These are phyloP conservation scores for Lycocorax pyrrhopterus DNA, from an alignment of 2,113 vertebrate species.

Conservation along the genomic window DNA sequence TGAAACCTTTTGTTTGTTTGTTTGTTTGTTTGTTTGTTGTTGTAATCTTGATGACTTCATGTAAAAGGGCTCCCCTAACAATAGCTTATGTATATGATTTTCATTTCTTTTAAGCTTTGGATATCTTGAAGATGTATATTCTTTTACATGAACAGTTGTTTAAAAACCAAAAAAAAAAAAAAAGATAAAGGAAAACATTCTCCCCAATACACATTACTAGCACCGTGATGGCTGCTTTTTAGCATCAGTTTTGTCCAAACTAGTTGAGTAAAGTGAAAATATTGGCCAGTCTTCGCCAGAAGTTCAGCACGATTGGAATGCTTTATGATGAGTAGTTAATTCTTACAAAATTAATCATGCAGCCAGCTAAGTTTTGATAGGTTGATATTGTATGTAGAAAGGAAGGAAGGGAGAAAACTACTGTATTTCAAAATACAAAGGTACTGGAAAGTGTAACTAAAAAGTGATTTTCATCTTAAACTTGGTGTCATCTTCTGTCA, in stretches of 20 bases:
- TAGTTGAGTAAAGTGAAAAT: slow-evolving; percentile 37
- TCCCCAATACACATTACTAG: slow-evolving; percentile 31
- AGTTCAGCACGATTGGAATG: slow-evolving; percentile 52
- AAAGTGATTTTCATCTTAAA: slow-evolving; percentile 45
- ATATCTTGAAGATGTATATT: slow-evolving; percentile 58
- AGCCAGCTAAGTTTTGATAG: slow-evolving; percentile 12
- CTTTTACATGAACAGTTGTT: slow-evolving; percentile 51
- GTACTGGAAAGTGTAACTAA: slow-evolving; percentile 51
- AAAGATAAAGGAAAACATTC: background rate
- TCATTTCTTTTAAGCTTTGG: slow-evolving; percentile 61
- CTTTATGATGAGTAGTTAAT: slow-evolving; percentile 59
- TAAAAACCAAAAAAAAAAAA: background rate
- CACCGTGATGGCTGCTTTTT: slow-evolving; percentile 37
- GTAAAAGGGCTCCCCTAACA: slow-evolving; percentile 74
- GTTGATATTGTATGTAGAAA: background rate
- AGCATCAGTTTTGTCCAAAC: slow-evolving; percentile 23
- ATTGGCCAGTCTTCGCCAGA: slow-evolving; percentile 52
- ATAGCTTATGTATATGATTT: slow-evolving; percentile 26
- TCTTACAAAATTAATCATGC: slow-evolving; percentile 50
- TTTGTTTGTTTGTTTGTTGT: background rate
- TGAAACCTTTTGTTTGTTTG: background rate
- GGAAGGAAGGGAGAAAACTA: background rate
- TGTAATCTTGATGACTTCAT: slow-evolving; percentile 58
- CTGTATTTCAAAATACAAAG: slow-evolving; percentile 11
- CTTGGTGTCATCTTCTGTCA: slow-evolving; percentile 39